Evolutionary conservation across 1,140 invertebrate genomes (phyloP), one percentile per base, ranked within the genome.

Genomic region (Drosophila orena): DNA sequence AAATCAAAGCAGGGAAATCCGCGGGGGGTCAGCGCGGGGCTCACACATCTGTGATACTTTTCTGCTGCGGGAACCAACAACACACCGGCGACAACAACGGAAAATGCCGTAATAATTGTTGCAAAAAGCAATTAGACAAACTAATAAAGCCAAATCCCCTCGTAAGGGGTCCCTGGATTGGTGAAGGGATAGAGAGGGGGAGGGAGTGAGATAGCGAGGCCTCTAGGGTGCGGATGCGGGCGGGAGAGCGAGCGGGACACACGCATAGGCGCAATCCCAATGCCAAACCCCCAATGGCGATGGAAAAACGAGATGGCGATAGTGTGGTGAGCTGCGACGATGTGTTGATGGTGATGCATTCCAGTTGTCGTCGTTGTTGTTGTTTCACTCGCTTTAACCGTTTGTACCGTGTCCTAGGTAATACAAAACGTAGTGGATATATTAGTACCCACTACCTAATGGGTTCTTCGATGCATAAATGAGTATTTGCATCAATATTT

Each of bases 61-160:
- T 58, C 50, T 60, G 44, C 47, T 43, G 66, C 52, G 59, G 62
- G 68, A 79, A 78, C 64, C 60, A 46, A 76, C 38, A 50, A 68
- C 60, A 58, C 70, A 17, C 22, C 68, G 38, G 47, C 79, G 60
- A 40, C 62, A 49, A 47, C 55, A 68, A 40, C 62, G 27, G 35
- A 37, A 78, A 77, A 78, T 71, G 64, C 74, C 72, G 50, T 79
- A 88, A 88, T 89, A 88, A 88, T 89, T 89, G 83, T 88, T 88
- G 79, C 83, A 77, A 79, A 86, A 88, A 88, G 83, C 84, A 88
- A 88, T 88, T 88, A 88, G 76, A 88, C 84, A 88, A 88, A 88
- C 84, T 88, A 88, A 89, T 88, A 88, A 88, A 86, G 81, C 79
- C 79, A 77, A 83, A 89, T 72, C 58, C 68, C 43, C 62, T 79